These are phyloP conservation scores for Drosophila paramelanica DNA, from an alignment of 2,888 invertebrate genomes.

Conservation along the genomic window DNA sequence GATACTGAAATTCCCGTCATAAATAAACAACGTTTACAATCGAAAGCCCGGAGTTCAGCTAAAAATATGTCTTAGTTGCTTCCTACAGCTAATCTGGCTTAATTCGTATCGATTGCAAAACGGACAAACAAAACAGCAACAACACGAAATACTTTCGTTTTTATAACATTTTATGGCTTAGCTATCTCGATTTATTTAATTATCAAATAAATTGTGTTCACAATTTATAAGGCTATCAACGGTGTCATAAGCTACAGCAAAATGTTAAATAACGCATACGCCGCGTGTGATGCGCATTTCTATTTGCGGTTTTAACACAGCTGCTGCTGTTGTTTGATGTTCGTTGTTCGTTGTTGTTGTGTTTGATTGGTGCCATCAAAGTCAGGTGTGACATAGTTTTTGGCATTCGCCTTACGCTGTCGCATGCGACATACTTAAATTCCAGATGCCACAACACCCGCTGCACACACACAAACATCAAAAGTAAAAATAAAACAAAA, in stretches of 20 bases:
- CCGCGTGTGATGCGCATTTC: slow-evolving; percentile 63
- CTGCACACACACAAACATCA: slow-evolving; percentile 5
- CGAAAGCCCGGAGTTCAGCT: slow-evolving; percentile 1
- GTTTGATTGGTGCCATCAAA: slow-evolving; percentile 63
- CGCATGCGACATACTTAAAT: slow-evolving; percentile 57
- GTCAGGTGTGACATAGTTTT: slow-evolving; percentile 71
- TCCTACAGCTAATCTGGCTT: slow-evolving; percentile 6
- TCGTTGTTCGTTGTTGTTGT: slow-evolving; percentile 19
- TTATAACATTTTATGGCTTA: slow-evolving; percentile 34
- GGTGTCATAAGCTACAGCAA: slow-evolving; percentile 63
- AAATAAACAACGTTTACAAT: background rate
- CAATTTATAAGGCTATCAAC: slow-evolving; percentile 43
- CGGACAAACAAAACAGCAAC: background rate
- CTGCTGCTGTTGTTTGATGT: slow-evolving; percentile 18
- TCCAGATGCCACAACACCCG: slow-evolving; percentile 35
- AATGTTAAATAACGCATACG: slow-evolving; percentile 73
- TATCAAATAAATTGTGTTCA: slow-evolving; percentile 56
- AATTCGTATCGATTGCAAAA: slow-evolving; percentile 27
- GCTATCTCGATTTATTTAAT: slow-evolving; percentile 57
- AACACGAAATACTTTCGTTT: slow-evolving; percentile 54
- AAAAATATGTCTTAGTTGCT: slow-evolving; percentile 4
- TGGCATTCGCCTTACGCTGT: slow-evolving; percentile 59
- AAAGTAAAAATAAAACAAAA: too few species aligned
- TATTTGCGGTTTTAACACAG: slow-evolving; percentile 52
- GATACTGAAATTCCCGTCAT: slow-evolving; percentile 12